These are phyloP conservation scores for Ostrea edulis DNA, from an alignment of 1,140 invertebrate genomes.

Conservation along the genomic window DNA sequence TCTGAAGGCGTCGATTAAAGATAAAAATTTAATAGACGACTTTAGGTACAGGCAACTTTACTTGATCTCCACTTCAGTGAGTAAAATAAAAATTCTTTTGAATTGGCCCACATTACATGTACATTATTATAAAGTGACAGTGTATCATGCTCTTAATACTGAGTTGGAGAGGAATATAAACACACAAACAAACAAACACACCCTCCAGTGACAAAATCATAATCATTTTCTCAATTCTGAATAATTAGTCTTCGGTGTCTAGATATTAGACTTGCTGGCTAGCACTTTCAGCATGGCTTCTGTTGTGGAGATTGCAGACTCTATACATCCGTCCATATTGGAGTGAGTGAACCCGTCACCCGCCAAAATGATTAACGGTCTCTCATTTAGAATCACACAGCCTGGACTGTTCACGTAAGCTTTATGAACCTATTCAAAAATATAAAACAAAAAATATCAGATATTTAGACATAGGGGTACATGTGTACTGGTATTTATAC, in stretches of 20 bases:
- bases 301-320: conserved; percentile 77
- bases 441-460: not conserved
- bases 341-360: conserved; percentile 82
- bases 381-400: conserved; percentile 76
- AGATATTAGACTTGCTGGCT: not conserved
- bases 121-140: too few relatives aligned
- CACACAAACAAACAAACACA: not conserved
- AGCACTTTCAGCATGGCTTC: conserved; percentile 31
- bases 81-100: too few relatives aligned
- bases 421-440: conserved; percentile 76
- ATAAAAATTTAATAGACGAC: too few relatives aligned
- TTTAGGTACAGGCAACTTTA: too few relatives aligned
- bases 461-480: not conserved
- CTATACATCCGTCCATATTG: conserved; percentile 81
- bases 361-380: conserved; percentile 79
- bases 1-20: too few relatives aligned
- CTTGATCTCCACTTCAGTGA: too few relatives aligned
- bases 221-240: not conserved
- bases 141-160: too few relatives aligned
- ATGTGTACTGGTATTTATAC: too few relatives aligned
- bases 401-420: conserved; percentile 79
- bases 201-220: not conserved
- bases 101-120: too few relatives aligned
- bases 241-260: not conserved
- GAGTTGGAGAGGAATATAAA: too few relatives aligned